Evolutionary conservation across 2,797 vertebrate species (phyloP).

Genomic region (Hafferia zeledoni): DNA sequence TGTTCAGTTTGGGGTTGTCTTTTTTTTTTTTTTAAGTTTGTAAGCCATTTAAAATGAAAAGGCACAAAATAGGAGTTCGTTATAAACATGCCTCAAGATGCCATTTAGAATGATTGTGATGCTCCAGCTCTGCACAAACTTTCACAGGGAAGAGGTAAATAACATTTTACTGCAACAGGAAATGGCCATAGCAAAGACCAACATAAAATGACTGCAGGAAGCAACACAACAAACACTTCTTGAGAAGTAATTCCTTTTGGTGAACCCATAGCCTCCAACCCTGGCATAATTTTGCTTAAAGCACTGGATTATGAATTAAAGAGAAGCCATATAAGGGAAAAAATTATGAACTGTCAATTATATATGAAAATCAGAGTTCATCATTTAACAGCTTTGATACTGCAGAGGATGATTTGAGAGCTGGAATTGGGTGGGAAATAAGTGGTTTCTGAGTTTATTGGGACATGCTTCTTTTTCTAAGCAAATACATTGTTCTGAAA

Average conservation of each 20-base stretch:
- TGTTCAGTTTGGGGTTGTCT: neutral
- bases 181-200: neutral
- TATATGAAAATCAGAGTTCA: neutral
- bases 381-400: neutral
- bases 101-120: constrained; percentile 1
- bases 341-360: neutral
- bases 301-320: neutral
- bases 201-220: neutral
- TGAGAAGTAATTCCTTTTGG: neutral
- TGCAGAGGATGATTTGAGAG: neutral
- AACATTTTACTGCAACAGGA: neutral
- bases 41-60: constrained; percentile 1
- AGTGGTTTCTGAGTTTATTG: neutral
- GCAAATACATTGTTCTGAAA: neutral
- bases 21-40: neutral
- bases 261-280: neutral
- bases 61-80: neutral
- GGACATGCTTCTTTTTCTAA: neutral
- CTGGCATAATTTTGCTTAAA: neutral
- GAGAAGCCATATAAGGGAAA: neutral
- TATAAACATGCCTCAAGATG: neutral
- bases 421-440: neutral
- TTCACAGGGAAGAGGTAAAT: neutral
- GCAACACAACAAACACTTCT: neutral
- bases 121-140: neutral